Evolutionary conservation across 2,113 vertebrate genomes (phyloP).

Genomic region (Campylomormyrus numenius): DNA sequence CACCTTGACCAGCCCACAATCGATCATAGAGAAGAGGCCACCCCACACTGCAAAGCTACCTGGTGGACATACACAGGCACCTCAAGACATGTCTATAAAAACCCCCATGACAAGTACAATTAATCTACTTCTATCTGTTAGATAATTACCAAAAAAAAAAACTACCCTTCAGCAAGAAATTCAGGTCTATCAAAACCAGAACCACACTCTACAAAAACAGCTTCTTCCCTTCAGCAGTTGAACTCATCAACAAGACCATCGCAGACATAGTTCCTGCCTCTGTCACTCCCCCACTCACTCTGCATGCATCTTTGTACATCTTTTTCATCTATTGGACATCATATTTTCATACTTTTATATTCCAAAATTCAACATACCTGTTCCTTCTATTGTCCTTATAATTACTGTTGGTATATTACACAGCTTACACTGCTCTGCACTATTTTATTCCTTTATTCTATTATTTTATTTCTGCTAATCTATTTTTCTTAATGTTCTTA

Average conservation of each 20-base stretch:
- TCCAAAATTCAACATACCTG: neutral
- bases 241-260: neutral
- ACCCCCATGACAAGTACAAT: neutral
- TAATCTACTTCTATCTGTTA: neutral
- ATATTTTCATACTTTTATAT: neutral
- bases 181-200: neutral
- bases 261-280: neutral
- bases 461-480: neutral
- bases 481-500: neutral
- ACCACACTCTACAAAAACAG: neutral
- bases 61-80: slow-evolving; percentile 36
- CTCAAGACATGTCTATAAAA: neutral
- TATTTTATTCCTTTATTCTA: neutral
- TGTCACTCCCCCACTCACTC: neutral
- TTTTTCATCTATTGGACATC: too few species aligned
- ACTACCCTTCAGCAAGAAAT: neutral
- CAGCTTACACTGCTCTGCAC: neutral
- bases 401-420: neutral
- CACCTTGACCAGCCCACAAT: slow-evolving; percentile 87
- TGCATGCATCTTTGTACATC: neutral
- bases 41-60: slow-evolving; percentile 96
- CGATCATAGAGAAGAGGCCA: slow-evolving; percentile 93
- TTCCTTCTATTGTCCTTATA: neutral
- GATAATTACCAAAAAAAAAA: neutral
- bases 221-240: neutral